These are phyloP conservation scores for Danionella cerebrum DNA, from an alignment of 2,113 vertebrate genomes.

Conservation along the genomic window DNA sequence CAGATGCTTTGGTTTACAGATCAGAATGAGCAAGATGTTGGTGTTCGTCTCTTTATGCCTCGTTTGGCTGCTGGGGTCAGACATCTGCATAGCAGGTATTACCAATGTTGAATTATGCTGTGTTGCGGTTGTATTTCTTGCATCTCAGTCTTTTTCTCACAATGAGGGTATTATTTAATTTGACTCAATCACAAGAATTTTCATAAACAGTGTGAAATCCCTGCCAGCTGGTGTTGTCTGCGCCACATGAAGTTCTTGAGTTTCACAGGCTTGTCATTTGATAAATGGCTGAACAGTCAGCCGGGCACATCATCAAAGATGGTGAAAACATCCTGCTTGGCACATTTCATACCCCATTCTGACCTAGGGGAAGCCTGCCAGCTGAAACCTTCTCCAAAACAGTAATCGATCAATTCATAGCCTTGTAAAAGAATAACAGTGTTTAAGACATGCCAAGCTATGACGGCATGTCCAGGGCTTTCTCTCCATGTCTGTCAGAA, in stretches of 20 bases:
- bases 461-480: conserved; percentile 49
- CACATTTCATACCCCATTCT: conserved; percentile 30
- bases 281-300: conserved; percentile 50
- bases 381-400: conserved; percentile 42
- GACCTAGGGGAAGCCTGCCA: conserved; percentile 45
- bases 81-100: conserved; percentile 16
- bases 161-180: too few relatives aligned
- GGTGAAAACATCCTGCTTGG: conserved; percentile 53
- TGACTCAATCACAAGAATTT: too few relatives aligned
- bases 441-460: conserved; percentile 48
- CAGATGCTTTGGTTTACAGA: background rate
- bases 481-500: conserved; percentile 56
- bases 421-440: conserved; percentile 48
- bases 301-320: conserved; percentile 52
- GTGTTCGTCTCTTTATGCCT: conserved; percentile 26
- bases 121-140: too few relatives aligned
- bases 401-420: conserved; percentile 50
- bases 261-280: conserved; percentile 39
- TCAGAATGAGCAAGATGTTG: background rate
- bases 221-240: conserved; percentile 41
- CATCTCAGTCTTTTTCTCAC: background rate
- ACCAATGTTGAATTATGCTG: background rate
- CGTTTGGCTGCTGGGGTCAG: conserved; percentile 31
- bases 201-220: conserved; percentile 20
- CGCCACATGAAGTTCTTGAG: conserved; percentile 38